Evolutionary conservation across 1,140 invertebrate genomes (phyloP), one percentile per base, ranked within the genome.

Genomic region (Probaryconus sp.): DNA sequence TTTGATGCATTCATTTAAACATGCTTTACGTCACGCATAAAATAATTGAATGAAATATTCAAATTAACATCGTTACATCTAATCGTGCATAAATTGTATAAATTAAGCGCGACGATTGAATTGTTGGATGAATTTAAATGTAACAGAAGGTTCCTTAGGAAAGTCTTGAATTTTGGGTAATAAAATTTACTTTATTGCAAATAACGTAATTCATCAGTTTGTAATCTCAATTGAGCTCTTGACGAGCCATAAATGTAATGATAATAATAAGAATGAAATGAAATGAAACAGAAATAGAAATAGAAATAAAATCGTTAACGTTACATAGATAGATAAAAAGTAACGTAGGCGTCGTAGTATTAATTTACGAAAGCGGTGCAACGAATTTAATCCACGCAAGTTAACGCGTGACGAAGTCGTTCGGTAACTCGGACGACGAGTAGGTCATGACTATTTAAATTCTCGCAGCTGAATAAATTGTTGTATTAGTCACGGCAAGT

Each of bases 391-490:
- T 84, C 81, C 81, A 79, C 64, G 78, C 77, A 69, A 84, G 76
- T 86, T 85, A 85, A 85, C 75, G 79, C 79, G 83, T 84, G 84
- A 86, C 81, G 79, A 78, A 85, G 83, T 82, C 78, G 69, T 79
- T 80, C 74, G 76, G 79, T 83, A 78, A 80, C 72, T 80, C 77
- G 50, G 68, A 63, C 74, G 74, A 77, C 74, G 80, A 80, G 76
- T 81, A 82, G 85, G 81, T 85, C 84, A 84, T 81, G 84, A 85
- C 82, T 85, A 81, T 86, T 87, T 85, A 85, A 86, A 84, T 81
- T 78, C 77, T 79, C 80, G 71, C 71, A 56, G 70, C 73, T 76
- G 79, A 77, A 84, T 81, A 82, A 87, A 85, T 86, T 83, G 79
- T 85, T 82, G 79, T 82, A 83, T 87, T 83, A 84, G 83, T 85